A percentile compares a stretch with the other conserved stretches of the same genome.
Conservation (phyloP, 2,797 vertebrate species). For the Tragelaphus eurycerus region DNA sequence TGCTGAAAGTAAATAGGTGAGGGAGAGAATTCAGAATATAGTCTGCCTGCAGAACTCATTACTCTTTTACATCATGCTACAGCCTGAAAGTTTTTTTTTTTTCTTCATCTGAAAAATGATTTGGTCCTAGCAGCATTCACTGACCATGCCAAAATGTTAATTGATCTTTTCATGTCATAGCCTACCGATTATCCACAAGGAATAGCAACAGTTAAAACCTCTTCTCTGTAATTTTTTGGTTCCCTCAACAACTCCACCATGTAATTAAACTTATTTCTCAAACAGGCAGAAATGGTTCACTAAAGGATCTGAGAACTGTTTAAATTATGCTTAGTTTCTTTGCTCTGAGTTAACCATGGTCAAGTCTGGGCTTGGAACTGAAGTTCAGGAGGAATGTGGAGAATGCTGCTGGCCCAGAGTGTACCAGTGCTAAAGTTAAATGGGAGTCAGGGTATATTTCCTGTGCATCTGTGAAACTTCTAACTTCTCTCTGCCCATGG, state of each 20-base stretch:
- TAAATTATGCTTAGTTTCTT: slow-evolving; percentile 6
- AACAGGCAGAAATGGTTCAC: slow-evolving; percentile 49
- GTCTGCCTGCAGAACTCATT: slow-evolving; percentile 49
- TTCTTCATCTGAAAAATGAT: slow-evolving; percentile 22
- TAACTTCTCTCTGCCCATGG: neutral
- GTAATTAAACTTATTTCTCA: slow-evolving; percentile 61
- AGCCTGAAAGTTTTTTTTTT: neutral
- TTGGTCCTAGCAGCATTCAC: neutral
- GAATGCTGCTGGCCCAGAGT: slow-evolving; percentile 55
- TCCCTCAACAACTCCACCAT: slow-evolving; percentile 59
- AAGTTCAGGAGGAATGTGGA: slow-evolving; percentile 27
- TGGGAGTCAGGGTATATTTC: neutral
- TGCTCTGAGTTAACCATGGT: slow-evolving; percentile 11
- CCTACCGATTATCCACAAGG: neutral
- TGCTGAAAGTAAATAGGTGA: slow-evolving; percentile 26
- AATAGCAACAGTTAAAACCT: slow-evolving; percentile 50
- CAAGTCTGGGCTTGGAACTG: slow-evolving; percentile 17
- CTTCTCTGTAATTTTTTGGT: slow-evolving; percentile 55
- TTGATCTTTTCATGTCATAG: slow-evolving; percentile 42
- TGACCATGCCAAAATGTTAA: slow-evolving; percentile 54
- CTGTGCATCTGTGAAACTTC: neutral
- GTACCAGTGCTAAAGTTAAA: neutral
- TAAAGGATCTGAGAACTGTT: slow-evolving; percentile 50
- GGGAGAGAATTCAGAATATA: slow-evolving; percentile 12
- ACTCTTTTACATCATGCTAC: neutral